These are phyloP conservation scores for Nipponia nippon DNA, from an alignment of 2,113 vertebrate species.

Conservation along the genomic window DNA sequence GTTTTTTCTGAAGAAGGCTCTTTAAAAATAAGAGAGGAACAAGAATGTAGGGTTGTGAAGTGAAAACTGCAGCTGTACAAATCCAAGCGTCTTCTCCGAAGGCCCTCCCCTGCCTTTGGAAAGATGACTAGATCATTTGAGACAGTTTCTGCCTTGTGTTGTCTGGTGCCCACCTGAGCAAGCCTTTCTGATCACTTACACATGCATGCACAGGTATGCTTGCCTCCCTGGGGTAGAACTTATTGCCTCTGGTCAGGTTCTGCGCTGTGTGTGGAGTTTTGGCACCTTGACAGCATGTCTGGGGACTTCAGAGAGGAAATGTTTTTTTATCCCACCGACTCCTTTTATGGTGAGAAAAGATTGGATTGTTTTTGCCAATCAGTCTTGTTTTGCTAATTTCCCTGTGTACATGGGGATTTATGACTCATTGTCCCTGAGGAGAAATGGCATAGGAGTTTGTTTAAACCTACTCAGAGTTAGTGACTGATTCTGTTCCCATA, in stretches of 20 bases:
- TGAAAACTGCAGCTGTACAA: not conserved
- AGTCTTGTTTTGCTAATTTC: conserved; percentile 50
- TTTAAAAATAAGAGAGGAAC: not conserved
- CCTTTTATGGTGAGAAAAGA: conserved; percentile 4
- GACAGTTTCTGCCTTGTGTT: not conserved
- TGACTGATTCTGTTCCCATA: conserved; percentile 32
- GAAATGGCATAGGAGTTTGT: conserved; percentile 35
- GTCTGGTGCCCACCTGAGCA: not conserved
- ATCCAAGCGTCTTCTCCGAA: not conserved
- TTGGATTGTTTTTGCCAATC: conserved; percentile 44
- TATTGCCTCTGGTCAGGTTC: not conserved
- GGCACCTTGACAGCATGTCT: not conserved
- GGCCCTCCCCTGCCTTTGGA: not conserved
- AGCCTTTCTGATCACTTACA: not conserved
- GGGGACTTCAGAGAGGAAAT: not conserved
- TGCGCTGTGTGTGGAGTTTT: not conserved
- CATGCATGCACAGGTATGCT: not conserved
- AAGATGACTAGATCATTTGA: not conserved
- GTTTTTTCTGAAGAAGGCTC: not conserved
- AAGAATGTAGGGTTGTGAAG: not conserved
- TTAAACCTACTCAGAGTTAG: conserved; percentile 32
- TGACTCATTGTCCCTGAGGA: conserved; percentile 52
- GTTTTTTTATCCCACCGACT: not conserved
- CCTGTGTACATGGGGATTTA: conserved; percentile 30
- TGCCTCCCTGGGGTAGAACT: not conserved